Base-by-base conservation (phyloP, 2,797 vertebrate species). In the Adrianichthys oophorus region DNA sequence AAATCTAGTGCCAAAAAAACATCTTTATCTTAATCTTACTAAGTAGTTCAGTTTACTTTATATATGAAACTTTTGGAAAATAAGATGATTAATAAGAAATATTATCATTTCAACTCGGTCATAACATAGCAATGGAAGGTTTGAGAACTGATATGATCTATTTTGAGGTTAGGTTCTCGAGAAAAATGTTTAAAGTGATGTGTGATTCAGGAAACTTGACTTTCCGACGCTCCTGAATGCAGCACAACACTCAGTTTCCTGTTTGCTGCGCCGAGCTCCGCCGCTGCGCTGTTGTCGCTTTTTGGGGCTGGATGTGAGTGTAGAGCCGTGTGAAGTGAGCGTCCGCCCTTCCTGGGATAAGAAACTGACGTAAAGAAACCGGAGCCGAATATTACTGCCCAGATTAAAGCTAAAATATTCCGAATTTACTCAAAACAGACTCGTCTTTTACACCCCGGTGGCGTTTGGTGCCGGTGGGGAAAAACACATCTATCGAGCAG, bases 351-450 rank as follows among this genome's bases (percentile, higher is more conserved):
- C 73, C 56, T 52, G 50, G 44, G 13, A 14, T 8, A 50, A 59
- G 65, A 79, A 82, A 76, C 13, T 74, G 78, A 77, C 79, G 77
- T 74, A 51, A 68, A 68, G 53, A 56, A 63, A 40, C 46, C 62
- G 15, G 24, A 21, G 47, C 49, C 12, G 45, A 49, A 2, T 37
- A n/a, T 4, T 15, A 15, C n/a, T 0, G 50, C 0, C 0, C 17
- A 24, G 65, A 70, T 72, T 53, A 52, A 41, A 50, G 23, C 60
- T 1, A 43, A 29, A 48, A 37, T 7, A 6, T 24, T 18, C 0
- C 5, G 4, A n/a, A 61, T 68, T 63, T 5, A 60, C 18, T 5
- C 4, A 32, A 56, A 4, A 5, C 16, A 0, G 0, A 0, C 57
- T 37, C 41, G 15, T 16, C 52, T 4, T 59, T 14, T 12, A 24